Conservation (phyloP, 2,113 vertebrate genomes). For the Channa argus region DNA sequence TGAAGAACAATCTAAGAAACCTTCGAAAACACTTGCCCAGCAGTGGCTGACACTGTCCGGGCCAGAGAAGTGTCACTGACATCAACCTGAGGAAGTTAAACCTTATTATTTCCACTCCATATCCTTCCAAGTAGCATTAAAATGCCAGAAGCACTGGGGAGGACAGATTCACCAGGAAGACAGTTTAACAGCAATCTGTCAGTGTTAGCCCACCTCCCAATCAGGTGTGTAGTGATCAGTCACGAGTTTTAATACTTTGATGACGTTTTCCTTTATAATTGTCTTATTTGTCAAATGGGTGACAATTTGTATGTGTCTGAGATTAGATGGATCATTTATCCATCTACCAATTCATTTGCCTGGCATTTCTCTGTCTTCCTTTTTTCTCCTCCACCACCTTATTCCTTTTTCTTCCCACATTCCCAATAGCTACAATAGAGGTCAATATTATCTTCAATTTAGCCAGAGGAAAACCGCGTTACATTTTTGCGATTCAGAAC, state of each 20-base stretch:
- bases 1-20: no score
- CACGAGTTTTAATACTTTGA: slow-evolving; percentile 45
- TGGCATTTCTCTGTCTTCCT: slow-evolving; percentile 20
- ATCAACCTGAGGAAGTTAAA: slow-evolving; percentile 49
- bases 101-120: slow-evolving; percentile 53
- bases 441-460: slow-evolving; percentile 50
- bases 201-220: slow-evolving; percentile 9
- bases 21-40: slow-evolving; percentile 6
- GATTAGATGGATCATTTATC: slow-evolving; percentile 38
- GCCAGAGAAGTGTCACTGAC: slow-evolving; percentile 37
- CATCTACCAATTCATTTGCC: slow-evolving; percentile 32
- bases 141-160: slow-evolving; percentile 27
- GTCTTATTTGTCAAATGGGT: slow-evolving; percentile 56
- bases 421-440: neutral
- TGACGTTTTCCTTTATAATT: slow-evolving; percentile 58
- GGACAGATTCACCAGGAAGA: slow-evolving; percentile 32
- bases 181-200: slow-evolving; percentile 36
- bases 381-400: neutral
- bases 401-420: neutral
- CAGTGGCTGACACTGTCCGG: slow-evolving; percentile 17
- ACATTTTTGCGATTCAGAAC: slow-evolving; percentile 43
- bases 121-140: slow-evolving; percentile 52
- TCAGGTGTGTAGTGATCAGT: slow-evolving; percentile 44
- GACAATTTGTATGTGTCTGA: slow-evolving; percentile 44
- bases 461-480: slow-evolving; percentile 48